Percentiles rank a stretch among this genome's conserved stretches.
phyloP scores from a whole-genome alignment of 2,888 invertebrate species.

The Chesias legatella region DNA sequence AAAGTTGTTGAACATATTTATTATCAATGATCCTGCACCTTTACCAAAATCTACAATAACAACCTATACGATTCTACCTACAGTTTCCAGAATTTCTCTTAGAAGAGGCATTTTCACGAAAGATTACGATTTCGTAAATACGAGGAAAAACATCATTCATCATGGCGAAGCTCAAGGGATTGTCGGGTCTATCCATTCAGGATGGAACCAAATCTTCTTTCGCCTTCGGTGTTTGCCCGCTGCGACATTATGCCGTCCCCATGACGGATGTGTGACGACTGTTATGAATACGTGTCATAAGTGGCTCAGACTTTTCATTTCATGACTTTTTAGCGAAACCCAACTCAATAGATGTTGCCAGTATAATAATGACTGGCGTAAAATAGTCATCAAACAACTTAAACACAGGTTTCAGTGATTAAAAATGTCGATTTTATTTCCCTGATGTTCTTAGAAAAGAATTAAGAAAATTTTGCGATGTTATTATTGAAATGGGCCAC shows the following conservation, averaged over 20 bases:
- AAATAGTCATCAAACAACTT: too few species aligned
- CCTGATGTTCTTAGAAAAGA: too few species aligned
- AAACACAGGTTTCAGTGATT: too few species aligned
- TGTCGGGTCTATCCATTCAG: slow-evolving; percentile 55
- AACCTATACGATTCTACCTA: background rate
- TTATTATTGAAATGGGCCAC: too few species aligned
- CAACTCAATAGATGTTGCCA: background rate
- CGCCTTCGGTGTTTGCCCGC: slow-evolving; percentile 47
- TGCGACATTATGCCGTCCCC: slow-evolving; percentile 46
- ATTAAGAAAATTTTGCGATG: too few species aligned
- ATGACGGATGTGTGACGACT: slow-evolving; percentile 47
- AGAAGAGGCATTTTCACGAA: slow-evolving; percentile 35
- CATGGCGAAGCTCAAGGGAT: slow-evolving; percentile 69
- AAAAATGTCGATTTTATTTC: too few species aligned
- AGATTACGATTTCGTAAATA: slow-evolving; percentile 58
- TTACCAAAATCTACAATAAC: too few species aligned
- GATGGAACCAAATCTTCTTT: slow-evolving; percentile 68
- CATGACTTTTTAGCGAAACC: background rate
- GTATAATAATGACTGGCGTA: too few species aligned
- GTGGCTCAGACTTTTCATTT: slow-evolving; percentile 31
- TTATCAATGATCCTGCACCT: too few species aligned
- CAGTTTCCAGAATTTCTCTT: slow-evolving; percentile 10
- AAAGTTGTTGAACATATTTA: too few species aligned
- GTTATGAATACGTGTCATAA: slow-evolving; percentile 39
- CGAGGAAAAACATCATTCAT: slow-evolving; percentile 74